Conservation (phyloP, 2,797 vertebrate species). For the Micromesistius poutassou region DNA sequence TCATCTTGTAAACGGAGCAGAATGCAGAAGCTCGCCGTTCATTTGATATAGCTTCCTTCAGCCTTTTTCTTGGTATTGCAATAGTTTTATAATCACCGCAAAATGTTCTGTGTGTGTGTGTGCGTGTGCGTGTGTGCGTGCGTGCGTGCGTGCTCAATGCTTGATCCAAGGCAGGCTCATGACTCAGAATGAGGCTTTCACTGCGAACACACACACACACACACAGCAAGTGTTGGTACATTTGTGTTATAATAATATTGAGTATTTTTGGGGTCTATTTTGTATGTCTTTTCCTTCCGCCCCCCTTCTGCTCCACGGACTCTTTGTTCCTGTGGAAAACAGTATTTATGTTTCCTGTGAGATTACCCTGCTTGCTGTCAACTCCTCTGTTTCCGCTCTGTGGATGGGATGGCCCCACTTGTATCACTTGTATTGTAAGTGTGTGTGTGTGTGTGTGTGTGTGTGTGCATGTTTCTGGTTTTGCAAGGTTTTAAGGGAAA, state of each 20-base stretch:
- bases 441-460: conserved; percentile 28
- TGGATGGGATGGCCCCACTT: conserved; percentile 20
- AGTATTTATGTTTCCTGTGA: conserved; percentile 23
- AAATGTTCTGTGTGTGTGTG: not conserved
- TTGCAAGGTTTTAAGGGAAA: conserved; percentile 39
- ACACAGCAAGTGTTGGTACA: too few species aligned
- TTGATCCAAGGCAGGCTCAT: too few species aligned
- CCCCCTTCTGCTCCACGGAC: not conserved
- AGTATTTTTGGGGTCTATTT: not conserved
- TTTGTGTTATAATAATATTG: too few species aligned
- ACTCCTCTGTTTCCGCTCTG: conserved; percentile 29
- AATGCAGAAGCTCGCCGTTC: not conserved
- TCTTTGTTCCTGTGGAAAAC: conserved; percentile 17
- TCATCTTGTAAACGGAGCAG: not conserved
- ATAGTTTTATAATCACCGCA: not conserved
- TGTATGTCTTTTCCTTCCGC: not conserved
- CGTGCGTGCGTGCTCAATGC: too few species aligned
- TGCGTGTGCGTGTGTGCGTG: too few species aligned
- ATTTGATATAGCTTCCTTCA: not conserved
- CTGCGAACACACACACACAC: too few species aligned
- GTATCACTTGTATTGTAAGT: too few species aligned
- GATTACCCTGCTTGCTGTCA: conserved; percentile 38
- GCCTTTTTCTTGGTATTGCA: not conserved
- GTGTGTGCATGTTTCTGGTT: conserved; percentile 11
- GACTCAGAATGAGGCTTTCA: too few species aligned